Base-by-base conservation (phyloP, 2,113 vertebrate species). In the Morone saxatilis region DNA sequence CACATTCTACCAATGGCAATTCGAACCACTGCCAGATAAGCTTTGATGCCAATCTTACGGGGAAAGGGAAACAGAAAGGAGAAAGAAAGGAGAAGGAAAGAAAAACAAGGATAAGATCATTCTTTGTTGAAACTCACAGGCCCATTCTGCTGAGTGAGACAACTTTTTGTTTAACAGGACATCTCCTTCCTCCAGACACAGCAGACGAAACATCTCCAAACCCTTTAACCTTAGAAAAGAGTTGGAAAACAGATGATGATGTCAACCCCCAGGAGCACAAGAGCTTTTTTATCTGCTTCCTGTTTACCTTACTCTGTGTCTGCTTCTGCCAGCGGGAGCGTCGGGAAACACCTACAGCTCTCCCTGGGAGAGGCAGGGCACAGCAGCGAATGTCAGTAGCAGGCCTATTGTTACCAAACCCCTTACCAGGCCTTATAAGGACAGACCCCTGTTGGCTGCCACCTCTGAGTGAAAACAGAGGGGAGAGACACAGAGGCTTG, bases 351-450 rank as follows among this genome's bases (percentile, higher is more conserved):
- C 91, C 92, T 73, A 88, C 48, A 0, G 38, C 73, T 76, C 78
- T 83, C 84, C 65, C 38, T 45, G 31, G 74, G 85, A 91, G 84
- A 81, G 67, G 48, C 48, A 50, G 71, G 48, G 69, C 77, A 60
- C 54, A 16, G 68, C 12, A 19, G 80, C n/a, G 48, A 71, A 81
- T 68, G 68, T 83, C 76, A 85, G 73, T 77, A 80, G 62, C 76
- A 60, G 72, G 73, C 50, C 87, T 25, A 88, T 90, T 90, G 90
- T 92, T 88, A 82, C 69, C 81, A 86, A 84, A 78, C 62, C 75
- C 76, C 78, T 72, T 5, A 40, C 20, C 25, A 41, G 88, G 25
- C 93, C 92, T 85, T 92, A 88, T 89, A 94, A 90, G 93, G 93
- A 85, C 79, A 90, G 74, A 69, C 25, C 59, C 59, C 67, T 51